Conservation (phyloP, 2,888 invertebrate genomes). For the Parochlus steinenii region DNA sequence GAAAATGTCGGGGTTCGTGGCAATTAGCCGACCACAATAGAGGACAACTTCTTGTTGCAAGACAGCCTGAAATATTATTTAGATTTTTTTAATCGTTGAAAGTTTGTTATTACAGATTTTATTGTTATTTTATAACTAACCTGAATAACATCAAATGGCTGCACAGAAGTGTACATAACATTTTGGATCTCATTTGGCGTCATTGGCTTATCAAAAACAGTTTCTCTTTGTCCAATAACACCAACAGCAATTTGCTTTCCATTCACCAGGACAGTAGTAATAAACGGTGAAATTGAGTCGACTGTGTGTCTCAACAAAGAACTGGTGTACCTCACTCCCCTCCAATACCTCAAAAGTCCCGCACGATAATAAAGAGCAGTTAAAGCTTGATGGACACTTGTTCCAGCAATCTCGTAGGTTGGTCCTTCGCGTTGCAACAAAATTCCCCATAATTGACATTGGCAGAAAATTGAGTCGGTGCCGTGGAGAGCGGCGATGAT, state of each 20-base stretch:
- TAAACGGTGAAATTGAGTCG: slow-evolving; percentile 95
- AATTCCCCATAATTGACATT: slow-evolving; percentile 71
- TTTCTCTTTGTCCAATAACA: slow-evolving; percentile 85
- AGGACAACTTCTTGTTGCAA: slow-evolving; percentile 69
- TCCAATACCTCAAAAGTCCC: slow-evolving; percentile 78
- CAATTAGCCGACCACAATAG: slow-evolving; percentile 85
- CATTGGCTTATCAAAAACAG: slow-evolving; percentile 94
- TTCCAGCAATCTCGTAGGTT: slow-evolving; percentile 43
- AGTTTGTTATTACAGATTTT: slow-evolving; percentile 3
- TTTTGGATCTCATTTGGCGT: slow-evolving; percentile 89
- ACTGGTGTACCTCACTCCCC: slow-evolving; percentile 87
- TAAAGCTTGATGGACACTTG: slow-evolving; percentile 48
- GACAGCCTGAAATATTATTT: slow-evolving; percentile 23
- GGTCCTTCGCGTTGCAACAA: slow-evolving; percentile 66
- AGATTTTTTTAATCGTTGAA: background rate
- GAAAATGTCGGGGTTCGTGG: slow-evolving; percentile 86
- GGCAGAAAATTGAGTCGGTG: slow-evolving; percentile 57
- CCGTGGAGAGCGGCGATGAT: slow-evolving; percentile 52
- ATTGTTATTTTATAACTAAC: slow-evolving; percentile 25
- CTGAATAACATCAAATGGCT: slow-evolving; percentile 80
- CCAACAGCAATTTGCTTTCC: slow-evolving; percentile 96
- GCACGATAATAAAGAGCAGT: slow-evolving; percentile 62
- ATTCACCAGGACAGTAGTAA: slow-evolving; percentile 92
- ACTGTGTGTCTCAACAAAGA: slow-evolving; percentile 87
- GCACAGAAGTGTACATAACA: slow-evolving; percentile 79